Conservation (phyloP, 2,888 invertebrate genomes). For the Meteorus cinctellus region DNA sequence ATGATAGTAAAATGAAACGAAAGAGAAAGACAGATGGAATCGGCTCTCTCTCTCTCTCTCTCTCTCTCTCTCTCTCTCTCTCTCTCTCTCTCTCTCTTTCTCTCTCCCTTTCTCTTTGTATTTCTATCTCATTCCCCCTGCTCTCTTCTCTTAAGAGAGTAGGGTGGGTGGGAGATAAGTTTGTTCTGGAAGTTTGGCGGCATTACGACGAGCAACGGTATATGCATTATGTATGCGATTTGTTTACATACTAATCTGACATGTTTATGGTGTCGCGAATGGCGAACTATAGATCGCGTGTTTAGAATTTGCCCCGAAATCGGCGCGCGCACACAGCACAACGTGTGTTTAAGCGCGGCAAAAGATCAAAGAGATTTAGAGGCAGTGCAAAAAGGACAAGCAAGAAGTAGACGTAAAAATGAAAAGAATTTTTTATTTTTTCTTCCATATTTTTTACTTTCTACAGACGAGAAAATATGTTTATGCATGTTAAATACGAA, state of each 20-base stretch:
- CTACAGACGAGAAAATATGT: background rate
- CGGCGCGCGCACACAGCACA: slow-evolving; percentile 11
- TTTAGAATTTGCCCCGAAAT: slow-evolving; percentile 49
- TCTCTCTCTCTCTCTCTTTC: background rate
- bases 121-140: background rate
- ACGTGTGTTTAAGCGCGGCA: slow-evolving; percentile 19
- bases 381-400: background rate
- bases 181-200: slow-evolving; percentile 51
- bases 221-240: slow-evolving; percentile 56
- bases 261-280: slow-evolving; percentile 57
- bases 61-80: background rate
- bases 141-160: too few relatives aligned
- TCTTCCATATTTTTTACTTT: background rate
- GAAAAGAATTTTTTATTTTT: background rate
- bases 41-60: background rate
- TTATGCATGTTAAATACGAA: background rate
- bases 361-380: slow-evolving; percentile 21
- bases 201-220: slow-evolving; percentile 41
- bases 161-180: slow-evolving; percentile 33
- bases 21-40: background rate
- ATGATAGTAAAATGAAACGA: background rate
- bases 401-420: background rate
- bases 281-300: slow-evolving; percentile 50
- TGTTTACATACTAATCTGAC: slow-evolving; percentile 58
- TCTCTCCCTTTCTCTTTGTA: background rate